Evolutionary conservation across 2,113 vertebrate species (phyloP), one percentile per base, ranked within the genome.

Genomic region (Odocoileus hemionus): DNA sequence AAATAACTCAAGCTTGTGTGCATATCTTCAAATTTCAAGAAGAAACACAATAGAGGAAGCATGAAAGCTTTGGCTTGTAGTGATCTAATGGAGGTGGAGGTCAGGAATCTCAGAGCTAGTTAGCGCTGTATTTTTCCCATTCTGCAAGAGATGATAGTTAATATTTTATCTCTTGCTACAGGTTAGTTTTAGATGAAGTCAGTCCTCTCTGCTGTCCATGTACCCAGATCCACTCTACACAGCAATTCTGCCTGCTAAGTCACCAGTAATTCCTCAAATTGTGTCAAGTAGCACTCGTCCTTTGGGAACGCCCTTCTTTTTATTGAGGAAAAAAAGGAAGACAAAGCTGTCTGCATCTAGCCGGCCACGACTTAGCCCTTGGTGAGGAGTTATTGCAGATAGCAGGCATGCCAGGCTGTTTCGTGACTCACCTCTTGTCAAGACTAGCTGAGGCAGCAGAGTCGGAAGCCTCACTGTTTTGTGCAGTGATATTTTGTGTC

Each of bases 381-480:
- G 26, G 58, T 80, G 85, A 94, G 78, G 91, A 96, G 28, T 52
- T 95, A 61, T 55, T 94, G 64, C 26, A 91, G 60, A 91, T 33
- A 58, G 94, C 97, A 57, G 30, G 16, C 58, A 16, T 94, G 96
- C 89, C 93, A 96, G 54, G 60, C 67, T 79, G 13, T 19, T 57
- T 19, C 11, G 0, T 97, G 97, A 97, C 47, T 95, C 96, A 96
- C 94, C 55, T 86, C 96, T 97, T 95, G 93, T 97, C 82, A 96
- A 86, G 78, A 96, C 95, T 78, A 74, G 94, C 97, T 84, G 45
- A 97, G 89, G 55, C 82, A 58, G 74, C 23, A 5, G 61, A 76
- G 39, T 92, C 5, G 2, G 61, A 94, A 94, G 86, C 78, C 58
- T 91, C 89, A 61, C 25, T 89, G 83, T 78, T 89, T 95, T 94